Evolutionary conservation across 2,797 vertebrate genomes (phyloP), one percentile per base, ranked within the genome.

Genomic region (Tiaroga cobitis): DNA sequence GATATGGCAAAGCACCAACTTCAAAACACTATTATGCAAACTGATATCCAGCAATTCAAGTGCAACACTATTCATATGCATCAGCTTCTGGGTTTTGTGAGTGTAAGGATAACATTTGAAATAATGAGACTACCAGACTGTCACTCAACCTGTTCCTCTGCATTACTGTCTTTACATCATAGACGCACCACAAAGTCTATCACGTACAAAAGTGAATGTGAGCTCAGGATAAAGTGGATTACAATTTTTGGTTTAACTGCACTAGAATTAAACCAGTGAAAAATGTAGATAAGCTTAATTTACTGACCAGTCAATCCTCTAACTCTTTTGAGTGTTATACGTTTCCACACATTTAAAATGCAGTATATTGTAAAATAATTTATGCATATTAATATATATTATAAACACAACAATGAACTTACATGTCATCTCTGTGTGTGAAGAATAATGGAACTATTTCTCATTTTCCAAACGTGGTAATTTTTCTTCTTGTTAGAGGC

Each of bases 131-230:
- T 67, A 34, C 19, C 54, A 69, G n/a, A 49, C 32, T 87, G 89
- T 85, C 32, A 72, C 86, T 69, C 1, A 91, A 93, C 94, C 90
- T 21, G 94, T 92, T 90, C 68, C 69, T 77, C 92, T 41, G 61
- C 91, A 92, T 94, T 90, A 63, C 83, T 72, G 5, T 43, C 13
- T 73, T 9, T 8, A 65, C 19, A 15, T 41, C 59, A 68, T 51
- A 21, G 10, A 56, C 61, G 8, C 54, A 72, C 49, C 19, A 15
- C 41, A 34, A 37, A 21, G 18, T 37, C n/a, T 19, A 32, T 13
- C 65, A 75, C 51, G 76, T 61, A 13, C 70, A 61, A 80, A 73
- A 56, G 72, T 9, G 39, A n/a, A 37, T 16, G 4, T 41, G 70
- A n/a, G 13, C 29, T 83, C 24, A 9, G 15, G 15, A 49, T 43